A percentile compares a stretch with the other conserved stretches of the same genome.
These are phyloP conservation scores for Boloria euphrosyne DNA, from an alignment of 2,888 invertebrate genomes.

Conservation along the genomic window DNA sequence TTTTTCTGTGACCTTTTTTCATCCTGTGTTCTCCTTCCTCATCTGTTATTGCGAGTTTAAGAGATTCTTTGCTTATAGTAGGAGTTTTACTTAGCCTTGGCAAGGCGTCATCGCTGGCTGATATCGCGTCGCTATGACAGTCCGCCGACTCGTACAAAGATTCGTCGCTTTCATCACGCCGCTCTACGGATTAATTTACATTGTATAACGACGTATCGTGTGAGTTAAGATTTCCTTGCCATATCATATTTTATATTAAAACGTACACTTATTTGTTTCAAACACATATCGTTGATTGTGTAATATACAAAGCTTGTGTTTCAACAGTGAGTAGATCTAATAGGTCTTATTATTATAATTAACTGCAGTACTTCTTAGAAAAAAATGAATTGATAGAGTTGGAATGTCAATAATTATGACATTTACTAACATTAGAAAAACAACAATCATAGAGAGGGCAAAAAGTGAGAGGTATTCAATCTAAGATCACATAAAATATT, in stretches of 20 bases:
- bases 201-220: conserved; percentile 24
- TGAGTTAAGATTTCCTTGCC: conserved; percentile 39
- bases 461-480: conserved; percentile 15
- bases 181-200: conserved; percentile 52
- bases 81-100: conserved; percentile 69
- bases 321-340: not conserved
- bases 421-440: conserved; percentile 9
- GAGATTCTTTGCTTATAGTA: conserved; percentile 75
- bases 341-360: conserved; percentile 12
- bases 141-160: conserved; percentile 77
- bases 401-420: conserved; percentile 15
- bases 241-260: conserved; percentile 29
- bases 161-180: conserved; percentile 77
- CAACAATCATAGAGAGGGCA: not conserved
- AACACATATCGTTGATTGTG: conserved; percentile 24
- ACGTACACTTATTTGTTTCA: conserved; percentile 9
- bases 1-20: conserved; percentile 74
- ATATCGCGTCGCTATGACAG: conserved; percentile 73
- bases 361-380: not conserved
- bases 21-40: conserved; percentile 67
- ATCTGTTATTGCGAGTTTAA: conserved; percentile 74
- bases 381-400: not conserved
- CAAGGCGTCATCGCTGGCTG: conserved; percentile 72
- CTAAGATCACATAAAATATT: not conserved
- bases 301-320: not conserved